Evolutionary conservation across 2,113 vertebrate species (phyloP).

Genomic region (Patagioenas fasciata): DNA sequence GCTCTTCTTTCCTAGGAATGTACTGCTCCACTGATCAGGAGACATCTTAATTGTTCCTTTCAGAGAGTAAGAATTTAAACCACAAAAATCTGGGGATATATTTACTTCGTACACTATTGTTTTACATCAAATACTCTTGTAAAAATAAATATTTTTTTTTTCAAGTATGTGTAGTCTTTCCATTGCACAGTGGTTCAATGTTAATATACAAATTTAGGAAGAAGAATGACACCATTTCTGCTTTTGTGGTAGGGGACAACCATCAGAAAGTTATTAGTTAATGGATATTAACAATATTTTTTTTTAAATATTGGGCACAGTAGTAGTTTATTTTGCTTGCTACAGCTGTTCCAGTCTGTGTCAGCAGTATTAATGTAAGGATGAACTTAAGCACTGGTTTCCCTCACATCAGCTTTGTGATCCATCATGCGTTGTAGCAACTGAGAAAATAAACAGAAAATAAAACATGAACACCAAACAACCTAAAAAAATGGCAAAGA

Average conservation of each 20-base stretch:
- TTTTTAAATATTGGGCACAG: not conserved
- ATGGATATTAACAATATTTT: not conserved
- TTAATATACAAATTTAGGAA: not conserved
- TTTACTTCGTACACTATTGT: not conserved
- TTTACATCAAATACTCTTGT: not conserved
- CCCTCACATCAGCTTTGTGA: not conserved
- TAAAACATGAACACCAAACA: not conserved
- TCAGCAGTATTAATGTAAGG: not conserved
- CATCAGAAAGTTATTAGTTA: not conserved
- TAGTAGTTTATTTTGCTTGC: not conserved
- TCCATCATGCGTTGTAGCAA: not conserved
- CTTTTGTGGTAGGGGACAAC: not conserved
- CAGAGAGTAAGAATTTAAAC: not conserved
- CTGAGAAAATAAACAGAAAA: not conserved
- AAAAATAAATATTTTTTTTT: conserved; percentile 25
- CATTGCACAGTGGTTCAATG: not conserved
- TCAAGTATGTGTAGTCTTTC: not conserved
- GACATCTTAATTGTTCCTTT: not conserved
- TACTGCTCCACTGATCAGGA: not conserved
- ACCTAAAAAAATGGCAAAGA: not conserved
- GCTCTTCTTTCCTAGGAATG: not conserved
- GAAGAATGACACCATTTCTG: not conserved
- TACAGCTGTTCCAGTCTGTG: not conserved
- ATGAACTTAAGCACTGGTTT: not conserved
- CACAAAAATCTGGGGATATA: not conserved